Base-by-base conservation (phyloP, 2,113 vertebrate genomes). In the Pterocles burchelli region DNA sequence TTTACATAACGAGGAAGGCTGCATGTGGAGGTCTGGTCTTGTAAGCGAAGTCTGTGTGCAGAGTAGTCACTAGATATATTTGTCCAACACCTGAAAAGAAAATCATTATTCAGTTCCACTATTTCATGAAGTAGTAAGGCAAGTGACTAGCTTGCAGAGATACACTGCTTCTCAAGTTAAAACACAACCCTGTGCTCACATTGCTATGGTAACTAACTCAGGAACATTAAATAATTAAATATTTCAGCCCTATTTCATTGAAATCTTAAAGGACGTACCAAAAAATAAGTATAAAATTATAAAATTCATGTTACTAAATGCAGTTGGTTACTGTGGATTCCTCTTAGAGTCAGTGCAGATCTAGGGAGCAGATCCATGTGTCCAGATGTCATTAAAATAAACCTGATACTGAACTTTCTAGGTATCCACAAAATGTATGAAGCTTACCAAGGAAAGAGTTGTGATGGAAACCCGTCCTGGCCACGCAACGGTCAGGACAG, bases 151-250 rank as follows among this genome's bases (percentile, higher is more conserved):
- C 67, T n/a, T 80, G 66, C 67, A 85, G 41, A 75, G 4, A 49
- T 61, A 71, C 10, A 20, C n/a, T 74, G 52, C 46, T 89, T 81
- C 38, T 67, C 34, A 92, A 74, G 38, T 66, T 66, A 71, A 86
- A 91, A 71, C 63, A 66, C 25, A 59, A 36, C 85, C 75, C 34
- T 78, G 20, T 55, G 31, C 19, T 95, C 52, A 61, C 0, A 4
- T 65, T 93, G 91, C 66, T 93, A 24, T 82, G 54, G 26, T 87
- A 85, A 93, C 70, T 89, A 88, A 29, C 57, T 94, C 51, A 52
- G 29, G 68, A 88, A 46, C 26, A 61, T 43, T 87, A 94, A 89
- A 74, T 78, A 71, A 78, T 85, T 89, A 58, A 85, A n/a, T 48
- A 83, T 72, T 90, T 6, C 29, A 90, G 34, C 1, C 34, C 9